Percentiles rank a stretch among this genome's conserved stretches.
Conservation (phyloP, 2,113 vertebrate species). For the Neofelis nebulosa region DNA sequence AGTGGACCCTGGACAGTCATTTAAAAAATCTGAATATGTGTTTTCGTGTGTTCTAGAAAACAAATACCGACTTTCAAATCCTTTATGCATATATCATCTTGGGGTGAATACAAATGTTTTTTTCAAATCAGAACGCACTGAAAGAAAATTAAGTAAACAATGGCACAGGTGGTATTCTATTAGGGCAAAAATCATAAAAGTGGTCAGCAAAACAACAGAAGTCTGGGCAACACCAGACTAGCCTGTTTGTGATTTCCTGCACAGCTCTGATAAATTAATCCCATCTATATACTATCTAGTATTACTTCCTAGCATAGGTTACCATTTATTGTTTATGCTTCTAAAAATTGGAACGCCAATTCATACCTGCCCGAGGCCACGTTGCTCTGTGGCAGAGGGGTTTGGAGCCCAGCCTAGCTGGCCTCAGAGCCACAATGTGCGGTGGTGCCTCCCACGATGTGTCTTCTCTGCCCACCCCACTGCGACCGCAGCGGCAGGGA, state of each 20-base stretch:
- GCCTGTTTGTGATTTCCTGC: background rate
- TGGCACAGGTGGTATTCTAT: background rate
- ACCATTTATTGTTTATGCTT: background rate
- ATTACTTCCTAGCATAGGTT: background rate
- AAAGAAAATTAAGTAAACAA: constrained; percentile 9
- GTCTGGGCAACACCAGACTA: background rate
- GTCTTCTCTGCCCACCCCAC: background rate
- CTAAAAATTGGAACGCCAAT: background rate
- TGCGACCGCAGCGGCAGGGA: accelerated
- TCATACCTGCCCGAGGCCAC: background rate
- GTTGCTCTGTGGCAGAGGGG: background rate
- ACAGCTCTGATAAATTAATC: background rate
- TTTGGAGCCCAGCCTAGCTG: background rate
- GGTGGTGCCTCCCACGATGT: background rate
- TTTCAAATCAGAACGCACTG: background rate
- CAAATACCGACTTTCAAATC: background rate
- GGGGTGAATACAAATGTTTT: background rate
- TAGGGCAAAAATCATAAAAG: background rate
- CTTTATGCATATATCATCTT: background rate
- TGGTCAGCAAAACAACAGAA: background rate
- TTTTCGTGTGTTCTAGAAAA: background rate
- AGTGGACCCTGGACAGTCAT: background rate
- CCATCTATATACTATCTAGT: background rate
- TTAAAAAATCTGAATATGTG: background rate
- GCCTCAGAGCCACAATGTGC: background rate